phyloP scores from a whole-genome alignment of 2,888 invertebrate genomes.

The Atherix ibis region DNA sequence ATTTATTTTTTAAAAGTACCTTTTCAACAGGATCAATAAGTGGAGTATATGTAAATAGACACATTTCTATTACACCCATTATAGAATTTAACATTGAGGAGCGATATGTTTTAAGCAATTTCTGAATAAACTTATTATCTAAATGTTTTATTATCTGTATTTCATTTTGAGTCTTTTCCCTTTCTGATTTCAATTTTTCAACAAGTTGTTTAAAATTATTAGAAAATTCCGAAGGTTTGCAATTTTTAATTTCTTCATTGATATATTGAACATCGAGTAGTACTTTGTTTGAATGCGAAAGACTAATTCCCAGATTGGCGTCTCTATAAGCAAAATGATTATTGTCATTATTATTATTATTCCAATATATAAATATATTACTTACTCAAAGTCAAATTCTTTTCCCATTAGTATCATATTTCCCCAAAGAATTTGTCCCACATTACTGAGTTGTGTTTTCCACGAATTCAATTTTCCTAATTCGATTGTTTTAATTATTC shows the following conservation, averaged over 20 bases:
- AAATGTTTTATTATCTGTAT: constrained; percentile 6
- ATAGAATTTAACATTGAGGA: constrained; percentile 19
- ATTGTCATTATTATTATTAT: too few relatives aligned
- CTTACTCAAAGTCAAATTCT: constrained; percentile 4
- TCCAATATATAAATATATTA: too few relatives aligned
- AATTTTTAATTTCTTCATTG: too few relatives aligned
- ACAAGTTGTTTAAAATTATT: constrained; percentile 16
- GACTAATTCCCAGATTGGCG: too few relatives aligned
- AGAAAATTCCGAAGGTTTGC: too few relatives aligned
- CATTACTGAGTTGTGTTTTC: constrained; percentile 20
- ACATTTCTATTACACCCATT: constrained; percentile 38
- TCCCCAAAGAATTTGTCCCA: constrained; percentile 39
- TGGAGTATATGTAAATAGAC: constrained; percentile 45
- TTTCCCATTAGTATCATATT: constrained; percentile 22
- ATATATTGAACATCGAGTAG: too few relatives aligned
- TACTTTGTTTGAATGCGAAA: too few relatives aligned
- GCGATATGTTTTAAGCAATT: constrained; percentile 13
- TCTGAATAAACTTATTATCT: constrained; percentile 10
- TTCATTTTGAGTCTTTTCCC: constrained; percentile 2
- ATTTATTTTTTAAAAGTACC: constrained; percentile 51
- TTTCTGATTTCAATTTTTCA: constrained; percentile 7
- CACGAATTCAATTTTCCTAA: constrained; percentile 22
- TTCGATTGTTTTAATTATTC: constrained; percentile 21
- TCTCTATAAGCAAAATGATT: too few relatives aligned
- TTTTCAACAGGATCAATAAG: constrained; percentile 74